These are phyloP conservation scores for Epizoanthus fatuus DNA, from an alignment of 92 coral and sea anemone genomes.

Conservation along the genomic window DNA sequence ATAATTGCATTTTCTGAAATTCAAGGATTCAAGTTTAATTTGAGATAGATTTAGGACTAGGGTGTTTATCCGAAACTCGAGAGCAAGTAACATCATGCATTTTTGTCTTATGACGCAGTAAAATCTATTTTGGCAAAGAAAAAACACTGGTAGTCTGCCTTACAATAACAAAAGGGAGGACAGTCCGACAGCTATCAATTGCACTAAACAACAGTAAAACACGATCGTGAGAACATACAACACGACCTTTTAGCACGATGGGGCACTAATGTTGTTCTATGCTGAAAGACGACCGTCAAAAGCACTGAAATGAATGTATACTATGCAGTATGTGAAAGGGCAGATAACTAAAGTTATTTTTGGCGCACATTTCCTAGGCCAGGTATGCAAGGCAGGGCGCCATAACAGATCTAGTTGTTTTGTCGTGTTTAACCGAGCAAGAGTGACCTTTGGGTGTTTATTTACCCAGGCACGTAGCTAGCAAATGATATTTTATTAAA, in stretches of 20 bases:
- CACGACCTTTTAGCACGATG: slow-evolving; percentile 22
- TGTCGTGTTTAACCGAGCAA: too few relatives aligned
- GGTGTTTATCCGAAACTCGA: too few relatives aligned
- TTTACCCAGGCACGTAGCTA: too few relatives aligned
- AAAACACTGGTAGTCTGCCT: not conserved
- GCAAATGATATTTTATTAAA: not conserved
- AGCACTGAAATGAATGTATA: not conserved
- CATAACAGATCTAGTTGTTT: too few relatives aligned
- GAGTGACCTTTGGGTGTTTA: too few relatives aligned
- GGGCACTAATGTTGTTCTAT: slow-evolving; percentile 14
- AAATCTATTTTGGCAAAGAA: too few relatives aligned
- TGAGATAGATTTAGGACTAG: too few relatives aligned
- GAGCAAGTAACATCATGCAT: too few relatives aligned
- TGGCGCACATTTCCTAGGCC: not conserved
- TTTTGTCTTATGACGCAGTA: too few relatives aligned
- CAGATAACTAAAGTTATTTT: slow-evolving; percentile 26
- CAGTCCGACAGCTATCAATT: slow-evolving; percentile 14
- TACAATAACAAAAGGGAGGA: not conserved
- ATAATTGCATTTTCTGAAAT: too few relatives aligned
- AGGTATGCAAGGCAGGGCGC: too few relatives aligned
- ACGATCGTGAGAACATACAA: slow-evolving; percentile 13
- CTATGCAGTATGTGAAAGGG: slow-evolving; percentile 10
- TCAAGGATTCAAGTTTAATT: too few relatives aligned
- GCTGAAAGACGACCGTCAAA: slow-evolving; percentile 18
- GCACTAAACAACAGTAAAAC: slow-evolving; percentile 28